Percentiles rank a stretch among this genome's conserved stretches.
Evolutionary conservation across 2,888 invertebrate genomes (phyloP).

Genomic region (Leuctra nigra): DNA sequence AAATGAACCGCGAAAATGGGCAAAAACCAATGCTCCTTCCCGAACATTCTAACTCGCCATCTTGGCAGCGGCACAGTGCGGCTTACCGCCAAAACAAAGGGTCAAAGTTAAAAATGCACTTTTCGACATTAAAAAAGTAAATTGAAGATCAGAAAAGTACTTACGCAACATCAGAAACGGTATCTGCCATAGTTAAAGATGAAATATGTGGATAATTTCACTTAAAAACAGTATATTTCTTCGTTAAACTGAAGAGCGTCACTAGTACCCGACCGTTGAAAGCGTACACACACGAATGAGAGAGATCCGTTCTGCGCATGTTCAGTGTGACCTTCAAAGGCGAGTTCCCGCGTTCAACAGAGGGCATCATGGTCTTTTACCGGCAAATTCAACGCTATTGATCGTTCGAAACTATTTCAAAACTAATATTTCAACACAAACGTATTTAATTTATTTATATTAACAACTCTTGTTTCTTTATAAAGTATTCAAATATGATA

Average conservation of each 20-base stretch:
- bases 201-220: constrained; percentile 8
- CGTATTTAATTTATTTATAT: too few species aligned
- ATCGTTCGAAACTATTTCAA: too few species aligned
- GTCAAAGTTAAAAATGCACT: constrained; percentile 11
- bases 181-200: constrained; percentile 54
- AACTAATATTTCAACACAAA: too few species aligned
- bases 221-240: constrained; percentile 12
- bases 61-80: constrained; percentile 20
- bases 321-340: constrained; percentile 25
- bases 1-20: too few species aligned
- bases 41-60: constrained; percentile 21
- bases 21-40: too few species aligned
- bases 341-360: constrained; percentile 25
- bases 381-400: too few species aligned
- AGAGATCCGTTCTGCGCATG: constrained; percentile 26
- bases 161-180: constrained; percentile 56
- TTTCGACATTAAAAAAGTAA: not conserved
- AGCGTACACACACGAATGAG: constrained; percentile 23
- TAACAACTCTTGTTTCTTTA: too few species aligned
- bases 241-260: constrained; percentile 16
- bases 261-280: constrained; percentile 20
- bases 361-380: too few species aligned
- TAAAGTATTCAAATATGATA: too few species aligned
- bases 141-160: constrained; percentile 38
- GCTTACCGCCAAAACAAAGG: constrained; percentile 28